Evolutionary conservation across 1,140 invertebrate species (phyloP).

Genomic region (Acromyrmex charruanus): DNA sequence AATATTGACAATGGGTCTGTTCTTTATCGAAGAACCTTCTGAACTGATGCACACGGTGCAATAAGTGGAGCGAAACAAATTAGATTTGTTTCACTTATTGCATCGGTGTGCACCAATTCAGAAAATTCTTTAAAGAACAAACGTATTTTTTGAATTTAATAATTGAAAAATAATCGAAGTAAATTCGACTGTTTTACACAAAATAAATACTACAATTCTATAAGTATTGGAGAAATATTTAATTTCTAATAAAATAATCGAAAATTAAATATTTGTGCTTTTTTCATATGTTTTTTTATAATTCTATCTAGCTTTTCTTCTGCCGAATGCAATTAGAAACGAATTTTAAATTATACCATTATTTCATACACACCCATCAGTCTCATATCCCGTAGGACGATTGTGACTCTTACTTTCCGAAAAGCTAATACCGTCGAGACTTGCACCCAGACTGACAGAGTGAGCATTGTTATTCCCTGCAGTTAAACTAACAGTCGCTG

Average conservation of each 20-base stretch:
- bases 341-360: conserved; percentile 25
- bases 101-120: too few species aligned
- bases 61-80: too few species aligned
- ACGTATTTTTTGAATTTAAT: neutral
- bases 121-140: too few species aligned
- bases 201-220: neutral
- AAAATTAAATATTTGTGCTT: neutral
- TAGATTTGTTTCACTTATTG: too few species aligned
- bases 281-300: neutral
- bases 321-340: neutral
- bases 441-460: conserved; percentile 78
- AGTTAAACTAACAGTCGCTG: conserved; percentile 80
- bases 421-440: conserved; percentile 80
- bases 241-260: neutral
- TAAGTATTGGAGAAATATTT: neutral
- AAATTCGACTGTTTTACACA: neutral
- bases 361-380: conserved; percentile 71
- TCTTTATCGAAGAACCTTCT: too few species aligned
- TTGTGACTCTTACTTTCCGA: conserved; percentile 80
- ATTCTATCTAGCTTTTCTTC: conserved; percentile 3
- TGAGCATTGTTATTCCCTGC: conserved; percentile 79
- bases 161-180: neutral
- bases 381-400: conserved; percentile 61
- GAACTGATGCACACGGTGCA: too few species aligned
- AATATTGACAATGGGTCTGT: neutral